Percentiles rank a stretch among this genome's conserved stretches.
phyloP scores from a whole-genome alignment of 1,140 invertebrate species.

The Pachypeltis micranthus region DNA sequence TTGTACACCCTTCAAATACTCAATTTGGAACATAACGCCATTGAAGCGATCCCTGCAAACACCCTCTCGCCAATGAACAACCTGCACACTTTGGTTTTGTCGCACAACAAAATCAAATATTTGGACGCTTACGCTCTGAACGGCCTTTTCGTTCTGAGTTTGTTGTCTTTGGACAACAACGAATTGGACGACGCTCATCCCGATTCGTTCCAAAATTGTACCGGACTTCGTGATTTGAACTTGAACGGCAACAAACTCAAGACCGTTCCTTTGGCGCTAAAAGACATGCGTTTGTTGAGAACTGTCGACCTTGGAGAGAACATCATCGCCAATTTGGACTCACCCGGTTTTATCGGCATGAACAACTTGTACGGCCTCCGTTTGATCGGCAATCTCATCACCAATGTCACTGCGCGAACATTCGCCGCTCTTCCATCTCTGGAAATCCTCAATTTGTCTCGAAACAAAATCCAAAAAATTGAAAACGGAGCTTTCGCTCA shows the following conservation, averaged over 20 bases:
- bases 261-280: slow-evolving; percentile 57
- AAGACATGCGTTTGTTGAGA: slow-evolving; percentile 58
- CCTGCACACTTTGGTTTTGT: slow-evolving; percentile 65
- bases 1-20: slow-evolving; percentile 71
- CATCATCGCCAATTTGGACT: slow-evolving; percentile 57
- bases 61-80: slow-evolving; percentile 74
- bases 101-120: slow-evolving; percentile 62
- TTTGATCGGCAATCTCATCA: slow-evolving; percentile 75
- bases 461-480: slow-evolving; percentile 67
- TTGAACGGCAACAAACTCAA: slow-evolving; percentile 67
- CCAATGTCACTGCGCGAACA: slow-evolving; percentile 67
- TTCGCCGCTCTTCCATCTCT: slow-evolving; percentile 69
- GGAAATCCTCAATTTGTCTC: slow-evolving; percentile 77
- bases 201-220: slow-evolving; percentile 71
- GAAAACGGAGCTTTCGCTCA: slow-evolving; percentile 71
- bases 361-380: slow-evolving; percentile 67
- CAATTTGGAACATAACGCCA: slow-evolving; percentile 62
- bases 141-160: slow-evolving; percentile 62
- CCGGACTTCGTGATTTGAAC: slow-evolving; percentile 64
- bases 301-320: slow-evolving; percentile 74
- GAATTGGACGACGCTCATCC: slow-evolving; percentile 58
- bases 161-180: slow-evolving; percentile 70
- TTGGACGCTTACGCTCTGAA: slow-evolving; percentile 65
- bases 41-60: slow-evolving; percentile 64
- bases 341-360: slow-evolving; percentile 69